Evolutionary conservation across 1,140 invertebrate genomes (phyloP).

Genomic region (Drosophila trapezifrons): DNA sequence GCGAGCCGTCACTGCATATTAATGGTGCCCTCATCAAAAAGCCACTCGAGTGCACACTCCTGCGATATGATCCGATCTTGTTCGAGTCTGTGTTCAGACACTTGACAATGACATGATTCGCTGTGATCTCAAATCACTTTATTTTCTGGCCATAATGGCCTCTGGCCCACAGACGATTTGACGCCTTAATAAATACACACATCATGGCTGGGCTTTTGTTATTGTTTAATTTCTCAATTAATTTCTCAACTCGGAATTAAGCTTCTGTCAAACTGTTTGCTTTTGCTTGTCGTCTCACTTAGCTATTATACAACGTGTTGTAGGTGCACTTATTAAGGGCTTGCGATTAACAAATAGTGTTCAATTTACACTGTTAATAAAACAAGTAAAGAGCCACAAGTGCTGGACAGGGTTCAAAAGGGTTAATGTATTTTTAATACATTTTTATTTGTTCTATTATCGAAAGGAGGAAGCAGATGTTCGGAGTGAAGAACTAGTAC

Average conservation of each 20-base stretch:
- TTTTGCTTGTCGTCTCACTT: slow-evolving; percentile 1
- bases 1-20: slow-evolving; percentile 52
- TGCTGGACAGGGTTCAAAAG: background rate
- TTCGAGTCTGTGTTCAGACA: slow-evolving; percentile 26
- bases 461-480: slow-evolving; percentile 1
- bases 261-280: slow-evolving; percentile 11
- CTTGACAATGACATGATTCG: slow-evolving; percentile 44
- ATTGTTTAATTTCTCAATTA: slow-evolving; percentile 1
- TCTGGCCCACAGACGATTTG: slow-evolving; percentile 2
- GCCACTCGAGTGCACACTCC: slow-evolving; percentile 49
- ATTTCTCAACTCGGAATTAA: background rate
- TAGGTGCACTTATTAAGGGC: background rate
- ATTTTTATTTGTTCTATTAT: slow-evolving; percentile 1
- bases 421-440: slow-evolving; percentile 12
- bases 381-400: background rate
- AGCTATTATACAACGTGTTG: slow-evolving; percentile 2
- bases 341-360: slow-evolving; percentile 7
- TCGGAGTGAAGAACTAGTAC: background rate
- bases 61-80: slow-evolving; percentile 39
- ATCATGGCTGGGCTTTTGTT: background rate
- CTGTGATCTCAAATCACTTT: slow-evolving; percentile 27
- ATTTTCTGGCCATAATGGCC: slow-evolving; percentile 13
- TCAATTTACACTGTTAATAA: background rate
- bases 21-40: slow-evolving; percentile 58
- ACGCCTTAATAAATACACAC: slow-evolving; percentile 13